Conservation (phyloP, 2,797 vertebrate species). For the Arrhamphus sclerolepis region DNA sequence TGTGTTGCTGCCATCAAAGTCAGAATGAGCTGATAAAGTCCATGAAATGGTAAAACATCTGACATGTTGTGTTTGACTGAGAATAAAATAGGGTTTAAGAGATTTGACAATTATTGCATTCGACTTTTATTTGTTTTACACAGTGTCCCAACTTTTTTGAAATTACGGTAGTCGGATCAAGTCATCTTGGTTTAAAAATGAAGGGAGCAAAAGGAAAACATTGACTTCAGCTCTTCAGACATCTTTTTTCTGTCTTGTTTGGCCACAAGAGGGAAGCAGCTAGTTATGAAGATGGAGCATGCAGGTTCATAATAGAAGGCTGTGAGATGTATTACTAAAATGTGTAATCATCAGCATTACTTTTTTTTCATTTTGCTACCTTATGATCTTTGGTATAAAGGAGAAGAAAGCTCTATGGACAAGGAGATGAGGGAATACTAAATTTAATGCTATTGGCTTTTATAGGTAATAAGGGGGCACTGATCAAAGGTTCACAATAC, state of each 20-base stretch:
- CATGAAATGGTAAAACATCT: too few relatives aligned
- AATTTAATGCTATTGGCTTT: constrained; percentile 75
- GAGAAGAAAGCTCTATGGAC: constrained; percentile 50
- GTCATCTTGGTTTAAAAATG: background rate
- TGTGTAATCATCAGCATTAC: constrained; percentile 57
- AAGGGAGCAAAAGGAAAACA: constrained; percentile 38
- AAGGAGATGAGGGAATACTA: constrained; percentile 47
- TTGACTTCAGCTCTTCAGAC: constrained; percentile 45
- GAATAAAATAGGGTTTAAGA: too few relatives aligned
- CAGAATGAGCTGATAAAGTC: too few relatives aligned
- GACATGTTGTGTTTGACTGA: too few relatives aligned
- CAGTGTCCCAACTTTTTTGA: constrained; percentile 21
- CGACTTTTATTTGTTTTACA: too few relatives aligned
- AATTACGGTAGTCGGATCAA: constrained; percentile 23
- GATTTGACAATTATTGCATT: too few relatives aligned
- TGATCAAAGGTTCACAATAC: constrained; percentile 83
- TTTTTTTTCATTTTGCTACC: constrained; percentile 53
- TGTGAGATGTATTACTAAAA: constrained; percentile 61
- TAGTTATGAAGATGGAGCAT: constrained; percentile 62
- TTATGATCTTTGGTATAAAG: constrained; percentile 62
- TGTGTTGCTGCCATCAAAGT: too few relatives aligned
- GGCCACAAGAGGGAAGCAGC: constrained; percentile 85
- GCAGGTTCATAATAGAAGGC: constrained; percentile 48
- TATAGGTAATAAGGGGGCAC: constrained; percentile 76
- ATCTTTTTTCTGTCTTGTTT: constrained; percentile 41